A percentile compares a stretch with the other conserved stretches of the same genome.
Evolutionary conservation across 2,888 invertebrate species (phyloP).

Genomic region (Podotricha telesiphe): DNA sequence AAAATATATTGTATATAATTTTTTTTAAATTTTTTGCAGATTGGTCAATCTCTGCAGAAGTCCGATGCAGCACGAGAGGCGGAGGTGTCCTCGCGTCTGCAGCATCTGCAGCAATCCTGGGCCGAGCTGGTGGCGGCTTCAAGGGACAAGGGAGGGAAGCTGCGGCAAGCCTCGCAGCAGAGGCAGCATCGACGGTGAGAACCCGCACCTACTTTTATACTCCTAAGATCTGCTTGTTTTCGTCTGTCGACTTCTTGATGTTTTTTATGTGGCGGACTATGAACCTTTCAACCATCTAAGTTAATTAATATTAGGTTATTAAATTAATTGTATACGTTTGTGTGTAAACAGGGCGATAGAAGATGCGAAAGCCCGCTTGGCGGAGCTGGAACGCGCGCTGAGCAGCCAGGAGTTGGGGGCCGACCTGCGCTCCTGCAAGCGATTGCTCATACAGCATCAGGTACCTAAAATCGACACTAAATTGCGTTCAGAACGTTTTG

Average conservation of each 20-base stretch:
- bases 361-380: slow-evolving; percentile 93
- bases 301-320: no score
- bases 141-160: slow-evolving; percentile 88
- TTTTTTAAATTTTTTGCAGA: slow-evolving; percentile 51
- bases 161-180: slow-evolving; percentile 95
- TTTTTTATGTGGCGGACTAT: no score
- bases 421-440: slow-evolving; percentile 95
- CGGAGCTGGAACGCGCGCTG: slow-evolving; percentile 91
- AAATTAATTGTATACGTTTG: not conserved
- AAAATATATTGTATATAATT: no score
- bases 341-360: slow-evolving; percentile 87
- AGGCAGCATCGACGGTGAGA: slow-evolving; percentile 81
- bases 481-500: no score
- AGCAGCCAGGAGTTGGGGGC: slow-evolving; percentile 92
- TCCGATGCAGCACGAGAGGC: slow-evolving; percentile 83
- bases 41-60: slow-evolving; percentile 73
- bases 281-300: no score
- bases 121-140: slow-evolving; percentile 93
- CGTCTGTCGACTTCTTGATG: no score
- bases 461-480: slow-evolving; percentile 54
- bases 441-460: slow-evolving; percentile 95
- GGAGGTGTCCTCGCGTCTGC: slow-evolving; percentile 92
- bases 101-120: slow-evolving; percentile 93
- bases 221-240: no score
- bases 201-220: not conserved